phyloP scores from a whole-genome alignment of 2,113 vertebrate species.

The Toxotes jaculatrix region DNA sequence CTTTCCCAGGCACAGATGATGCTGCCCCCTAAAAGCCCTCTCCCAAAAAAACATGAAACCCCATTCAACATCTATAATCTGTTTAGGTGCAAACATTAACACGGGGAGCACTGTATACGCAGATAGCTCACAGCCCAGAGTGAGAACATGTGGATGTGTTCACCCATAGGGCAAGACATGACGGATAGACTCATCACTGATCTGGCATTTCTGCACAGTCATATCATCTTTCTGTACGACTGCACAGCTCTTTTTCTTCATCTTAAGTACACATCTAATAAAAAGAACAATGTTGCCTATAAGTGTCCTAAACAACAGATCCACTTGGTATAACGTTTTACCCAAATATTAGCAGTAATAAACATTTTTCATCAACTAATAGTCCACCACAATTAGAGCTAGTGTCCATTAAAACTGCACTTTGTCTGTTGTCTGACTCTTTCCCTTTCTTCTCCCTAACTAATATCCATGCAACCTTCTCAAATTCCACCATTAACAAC shows the following conservation, averaged over 20 bases:
- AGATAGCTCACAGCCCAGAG: slow-evolving; percentile 46
- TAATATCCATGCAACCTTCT: slow-evolving; percentile 58
- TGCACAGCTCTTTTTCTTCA: slow-evolving; percentile 54
- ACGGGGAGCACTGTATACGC: slow-evolving; percentile 46
- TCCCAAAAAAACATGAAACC: slow-evolving; percentile 25
- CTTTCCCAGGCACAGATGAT: slow-evolving; percentile 65
- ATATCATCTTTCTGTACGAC: slow-evolving; percentile 54
- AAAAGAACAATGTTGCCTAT: background rate
- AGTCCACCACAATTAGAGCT: background rate
- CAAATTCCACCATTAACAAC: slow-evolving; percentile 71
- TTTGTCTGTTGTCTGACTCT: slow-evolving; percentile 74
- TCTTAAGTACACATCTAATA: background rate
- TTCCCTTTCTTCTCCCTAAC: slow-evolving; percentile 44
- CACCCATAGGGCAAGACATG: slow-evolving; percentile 63
- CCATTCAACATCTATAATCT: slow-evolving; percentile 54
- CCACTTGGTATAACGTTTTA: background rate
- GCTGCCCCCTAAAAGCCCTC: slow-evolving; percentile 60
- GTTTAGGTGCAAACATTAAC: slow-evolving; percentile 62
- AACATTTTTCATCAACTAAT: background rate
- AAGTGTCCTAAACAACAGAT: slow-evolving; percentile 12
- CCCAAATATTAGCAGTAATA: background rate
- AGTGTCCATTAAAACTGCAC: slow-evolving; percentile 66
- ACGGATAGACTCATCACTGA: slow-evolving; percentile 44
- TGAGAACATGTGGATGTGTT: slow-evolving; percentile 57
- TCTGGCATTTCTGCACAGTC: slow-evolving; percentile 72